Evolutionary conservation across 2,113 vertebrate species (phyloP).

Genomic region (Tupaia tana): DNA sequence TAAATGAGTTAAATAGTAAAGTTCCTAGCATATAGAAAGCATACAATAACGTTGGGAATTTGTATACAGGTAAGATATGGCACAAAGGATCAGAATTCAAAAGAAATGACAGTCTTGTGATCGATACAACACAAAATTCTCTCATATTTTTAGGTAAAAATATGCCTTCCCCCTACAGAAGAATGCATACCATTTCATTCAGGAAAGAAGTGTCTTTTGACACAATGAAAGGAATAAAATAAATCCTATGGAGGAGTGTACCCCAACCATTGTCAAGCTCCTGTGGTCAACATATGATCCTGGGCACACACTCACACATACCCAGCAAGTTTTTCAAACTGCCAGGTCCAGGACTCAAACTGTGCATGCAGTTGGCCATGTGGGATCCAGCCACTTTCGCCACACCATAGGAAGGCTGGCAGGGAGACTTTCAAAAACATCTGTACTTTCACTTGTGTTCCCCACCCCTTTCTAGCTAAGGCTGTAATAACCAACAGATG

Average conservation of each 20-base stretch:
- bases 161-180: background rate
- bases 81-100: background rate
- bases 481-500: slow-evolving; percentile 5
- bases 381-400: too few relatives aligned
- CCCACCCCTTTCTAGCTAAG: slow-evolving; percentile 2
- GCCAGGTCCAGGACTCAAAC: too few relatives aligned
- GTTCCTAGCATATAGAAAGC: background rate
- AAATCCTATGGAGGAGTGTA: background rate
- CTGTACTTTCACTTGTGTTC: background rate
- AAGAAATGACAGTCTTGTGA: background rate
- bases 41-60: background rate
- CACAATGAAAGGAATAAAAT: slow-evolving; percentile 11
- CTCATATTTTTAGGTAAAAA: background rate
- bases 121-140: slow-evolving; percentile 25
- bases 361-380: too few relatives aligned
- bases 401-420: too few relatives aligned
- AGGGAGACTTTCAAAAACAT: slow-evolving; percentile 27
- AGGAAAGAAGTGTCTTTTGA: slow-evolving; percentile 22
- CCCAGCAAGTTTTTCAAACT: too few relatives aligned
- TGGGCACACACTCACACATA: too few relatives aligned
- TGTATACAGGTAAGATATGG: background rate
- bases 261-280: background rate
- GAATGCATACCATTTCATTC: slow-evolving; percentile 40
- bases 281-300: background rate
- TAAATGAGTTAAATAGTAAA: background rate